Conservation (phyloP, 2,888 invertebrate genomes). For the Drosophila mulleri region DNA sequence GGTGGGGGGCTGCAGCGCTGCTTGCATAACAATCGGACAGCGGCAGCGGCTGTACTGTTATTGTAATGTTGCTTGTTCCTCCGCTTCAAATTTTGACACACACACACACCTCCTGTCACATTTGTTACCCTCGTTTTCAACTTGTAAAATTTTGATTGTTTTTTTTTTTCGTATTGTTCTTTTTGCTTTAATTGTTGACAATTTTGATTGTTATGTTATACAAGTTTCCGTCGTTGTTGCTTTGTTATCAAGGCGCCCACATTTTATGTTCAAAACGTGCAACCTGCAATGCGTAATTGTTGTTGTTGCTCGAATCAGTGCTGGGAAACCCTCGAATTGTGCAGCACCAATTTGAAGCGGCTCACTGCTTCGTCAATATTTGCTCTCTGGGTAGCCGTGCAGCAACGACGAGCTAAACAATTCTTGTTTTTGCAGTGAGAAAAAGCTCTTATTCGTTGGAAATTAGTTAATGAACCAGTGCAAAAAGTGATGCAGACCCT, state of each 20-base stretch:
- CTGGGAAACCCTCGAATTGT: conserved; percentile 34
- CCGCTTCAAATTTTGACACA: conserved; percentile 48
- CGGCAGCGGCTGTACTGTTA: conserved; percentile 47
- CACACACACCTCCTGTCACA: conserved; percentile 52
- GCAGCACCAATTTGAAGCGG: conserved; percentile 24
- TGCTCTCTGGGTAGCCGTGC: background rate
- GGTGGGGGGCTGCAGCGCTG: conserved; percentile 41
- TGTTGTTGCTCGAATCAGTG: conserved; percentile 49
- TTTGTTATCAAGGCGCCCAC: conserved; percentile 67
- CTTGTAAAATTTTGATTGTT: conserved; percentile 56
- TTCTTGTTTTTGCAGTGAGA: background rate
- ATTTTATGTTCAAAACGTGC: conserved; percentile 70
- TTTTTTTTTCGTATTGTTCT: conserved; percentile 5
- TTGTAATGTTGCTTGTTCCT: conserved; percentile 47
- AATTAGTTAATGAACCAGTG: background rate
- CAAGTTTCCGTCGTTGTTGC: conserved; percentile 39
- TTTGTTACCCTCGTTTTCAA: conserved; percentile 48
- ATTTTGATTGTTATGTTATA: conserved; percentile 15
- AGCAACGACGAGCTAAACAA: background rate
- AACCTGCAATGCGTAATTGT: conserved; percentile 57
- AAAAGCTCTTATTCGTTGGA: background rate
- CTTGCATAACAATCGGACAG: conserved; percentile 71
- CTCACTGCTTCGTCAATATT: background rate
- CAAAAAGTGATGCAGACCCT: background rate
- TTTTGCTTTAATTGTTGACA: conserved; percentile 37